Evolutionary conservation across 2,113 vertebrate species (phyloP), one percentile per base, ranked within the genome.

Genomic region (Zosterops borbonicus): DNA sequence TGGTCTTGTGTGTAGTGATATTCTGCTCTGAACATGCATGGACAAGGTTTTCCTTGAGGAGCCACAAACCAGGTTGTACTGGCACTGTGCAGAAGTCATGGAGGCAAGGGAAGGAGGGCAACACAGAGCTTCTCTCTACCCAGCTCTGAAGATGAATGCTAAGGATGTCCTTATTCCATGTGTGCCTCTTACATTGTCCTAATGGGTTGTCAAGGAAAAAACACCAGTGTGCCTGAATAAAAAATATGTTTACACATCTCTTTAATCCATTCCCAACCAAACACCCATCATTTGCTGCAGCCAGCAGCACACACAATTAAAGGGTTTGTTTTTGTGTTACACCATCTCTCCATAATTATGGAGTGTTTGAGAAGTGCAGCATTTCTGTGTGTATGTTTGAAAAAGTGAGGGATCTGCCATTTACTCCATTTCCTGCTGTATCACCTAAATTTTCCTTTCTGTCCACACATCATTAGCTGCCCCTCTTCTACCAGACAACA

Each of bases 261-360:
- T 96, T 95, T 96, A 95, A 95, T 97, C 88, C 87, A 23, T 94
- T 95, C 77, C 58, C 56, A 85, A 14, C 62, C 81, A 92, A 96
- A 92, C 91, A 81, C 55, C 59, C 89, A 60, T 94, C 90, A 97
- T 95, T 96, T 97, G 92, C 92, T 96, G 68, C 70, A 96, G 90
- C 79, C 87, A 94, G 83, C 79, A 90, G 70, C 87, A 59, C 50
- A 68, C 47, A 39, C 85, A 98, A 96, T 97, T 97, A 97, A 92
- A 95, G 79, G 71, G 55, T 94, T 95, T 97, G 83, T 95, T 96
- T 96, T 94, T 90, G 90, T 92, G 74, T 95, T 96, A 94, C 50
- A 95, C 92, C 94, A 93, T 94, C 63, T 92, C 75, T 77, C 67
- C 22, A 3, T 94, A 96, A 95, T 97, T 97, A 95, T 41, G 64